These are phyloP conservation scores for Upupa epops DNA, from an alignment of 2,113 vertebrate genomes.

Conservation along the genomic window DNA sequence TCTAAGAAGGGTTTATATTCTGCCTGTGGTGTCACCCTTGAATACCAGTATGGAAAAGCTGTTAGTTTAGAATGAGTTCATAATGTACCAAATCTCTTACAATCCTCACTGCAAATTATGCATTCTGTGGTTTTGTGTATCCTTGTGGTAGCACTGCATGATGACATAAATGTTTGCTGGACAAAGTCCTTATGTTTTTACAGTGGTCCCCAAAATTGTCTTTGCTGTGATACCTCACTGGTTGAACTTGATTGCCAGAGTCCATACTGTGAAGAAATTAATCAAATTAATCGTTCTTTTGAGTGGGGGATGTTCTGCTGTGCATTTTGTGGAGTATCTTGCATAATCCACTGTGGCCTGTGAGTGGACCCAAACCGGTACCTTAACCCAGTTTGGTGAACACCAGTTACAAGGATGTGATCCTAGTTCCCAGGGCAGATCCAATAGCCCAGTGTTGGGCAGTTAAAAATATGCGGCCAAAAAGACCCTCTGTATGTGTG, in stretches of 20 bases:
- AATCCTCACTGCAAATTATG: background rate
- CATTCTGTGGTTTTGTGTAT: background rate
- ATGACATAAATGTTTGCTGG: background rate
- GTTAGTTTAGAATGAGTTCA: background rate
- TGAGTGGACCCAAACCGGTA: background rate
- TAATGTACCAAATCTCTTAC: background rate
- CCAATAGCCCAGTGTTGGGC: background rate
- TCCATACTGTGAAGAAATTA: background rate
- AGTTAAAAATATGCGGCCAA: background rate
- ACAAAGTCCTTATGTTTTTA: background rate
- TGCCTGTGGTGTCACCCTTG: conserved; percentile 37
- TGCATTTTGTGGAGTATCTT: background rate
- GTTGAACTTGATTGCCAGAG: background rate
- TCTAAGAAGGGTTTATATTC: conserved; percentile 19
- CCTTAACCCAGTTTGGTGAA: background rate
- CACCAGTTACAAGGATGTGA: background rate
- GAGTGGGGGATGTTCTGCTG: background rate
- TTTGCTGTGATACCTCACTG: background rate
- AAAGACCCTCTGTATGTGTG: background rate
- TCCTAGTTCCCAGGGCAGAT: background rate
- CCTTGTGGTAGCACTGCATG: background rate
- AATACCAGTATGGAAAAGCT: conserved; percentile 25
- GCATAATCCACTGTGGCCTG: background rate
- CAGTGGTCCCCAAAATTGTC: background rate
- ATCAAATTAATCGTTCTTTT: background rate